These are phyloP conservation scores for Aleiodes alternator DNA, from an alignment of 2,888 invertebrate species.

Conservation along the genomic window DNA sequence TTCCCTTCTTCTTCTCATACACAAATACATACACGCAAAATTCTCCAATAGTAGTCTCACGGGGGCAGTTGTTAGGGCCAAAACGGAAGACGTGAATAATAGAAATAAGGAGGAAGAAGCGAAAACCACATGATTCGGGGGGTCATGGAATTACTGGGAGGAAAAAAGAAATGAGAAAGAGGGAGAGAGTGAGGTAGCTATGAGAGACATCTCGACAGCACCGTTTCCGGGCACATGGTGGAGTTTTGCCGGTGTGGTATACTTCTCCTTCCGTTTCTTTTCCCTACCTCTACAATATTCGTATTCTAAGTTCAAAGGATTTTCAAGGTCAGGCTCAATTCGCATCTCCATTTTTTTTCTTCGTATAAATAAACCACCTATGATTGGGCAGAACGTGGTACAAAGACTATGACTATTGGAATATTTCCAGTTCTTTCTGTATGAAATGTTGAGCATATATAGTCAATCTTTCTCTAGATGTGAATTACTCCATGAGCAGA, in stretches of 20 bases:
- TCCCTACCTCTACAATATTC: conserved; percentile 21
- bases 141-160: conserved; percentile 49
- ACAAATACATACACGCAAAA: neutral
- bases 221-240: conserved; percentile 58
- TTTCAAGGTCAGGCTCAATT: conserved; percentile 33
- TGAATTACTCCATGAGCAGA: too few species aligned
- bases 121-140: conserved; percentile 58
- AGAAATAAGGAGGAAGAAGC: conserved; percentile 54
- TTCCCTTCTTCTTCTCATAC: conserved; percentile 19
- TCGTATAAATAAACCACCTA: too few species aligned
- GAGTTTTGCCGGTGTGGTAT: conserved; percentile 29
- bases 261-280: conserved; percentile 44
- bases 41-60: conserved; percentile 37
- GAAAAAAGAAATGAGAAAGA: conserved; percentile 11
- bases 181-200: conserved; percentile 10
- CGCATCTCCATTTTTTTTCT: conserved; percentile 7
- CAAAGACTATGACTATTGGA: neutral
- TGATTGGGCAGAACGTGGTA: too few species aligned
- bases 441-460: too few species aligned
- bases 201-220: conserved; percentile 53
- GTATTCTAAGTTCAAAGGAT: conserved; percentile 37
- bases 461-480: too few species aligned
- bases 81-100: conserved; percentile 58
- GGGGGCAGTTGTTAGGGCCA: conserved; percentile 55
- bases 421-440: too few species aligned